phyloP scores from a whole-genome alignment of 2,113 vertebrate species.

The Climacteris rufus region DNA sequence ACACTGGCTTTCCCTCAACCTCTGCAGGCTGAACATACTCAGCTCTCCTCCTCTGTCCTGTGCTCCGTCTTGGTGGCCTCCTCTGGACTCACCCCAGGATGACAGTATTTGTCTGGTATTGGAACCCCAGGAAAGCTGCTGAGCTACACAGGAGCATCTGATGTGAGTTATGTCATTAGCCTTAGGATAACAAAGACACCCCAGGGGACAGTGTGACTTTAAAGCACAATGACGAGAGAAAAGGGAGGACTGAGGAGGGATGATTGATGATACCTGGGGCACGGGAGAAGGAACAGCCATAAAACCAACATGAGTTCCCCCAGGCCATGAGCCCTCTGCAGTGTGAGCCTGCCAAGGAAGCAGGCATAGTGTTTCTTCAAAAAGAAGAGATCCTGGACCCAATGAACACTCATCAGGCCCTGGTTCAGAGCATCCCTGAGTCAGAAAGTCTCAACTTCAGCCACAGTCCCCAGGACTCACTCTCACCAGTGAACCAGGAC shows the following conservation, averaged over 20 bases:
- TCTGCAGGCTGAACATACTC: neutral
- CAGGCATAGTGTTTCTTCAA: neutral
- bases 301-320: neutral
- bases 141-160: neutral
- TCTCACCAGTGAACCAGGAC: neutral
- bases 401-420: neutral
- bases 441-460: neutral
- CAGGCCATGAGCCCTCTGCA: neutral
- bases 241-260: neutral
- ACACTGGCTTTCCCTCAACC: neutral
- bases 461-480: neutral
- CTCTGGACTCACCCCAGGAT: neutral
- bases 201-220: neutral
- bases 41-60: neutral
- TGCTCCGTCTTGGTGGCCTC: neutral
- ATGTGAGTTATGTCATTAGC: neutral
- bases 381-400: neutral
- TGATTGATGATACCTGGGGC: neutral
- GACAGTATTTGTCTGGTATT: neutral
- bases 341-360: neutral
- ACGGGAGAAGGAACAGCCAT: neutral
- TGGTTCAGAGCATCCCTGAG: neutral
- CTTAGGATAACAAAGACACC: neutral
- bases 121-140: neutral
- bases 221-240: neutral